phyloP scores from a whole-genome alignment of 2,888 invertebrate species.

The Iphiclides podalirius region DNA sequence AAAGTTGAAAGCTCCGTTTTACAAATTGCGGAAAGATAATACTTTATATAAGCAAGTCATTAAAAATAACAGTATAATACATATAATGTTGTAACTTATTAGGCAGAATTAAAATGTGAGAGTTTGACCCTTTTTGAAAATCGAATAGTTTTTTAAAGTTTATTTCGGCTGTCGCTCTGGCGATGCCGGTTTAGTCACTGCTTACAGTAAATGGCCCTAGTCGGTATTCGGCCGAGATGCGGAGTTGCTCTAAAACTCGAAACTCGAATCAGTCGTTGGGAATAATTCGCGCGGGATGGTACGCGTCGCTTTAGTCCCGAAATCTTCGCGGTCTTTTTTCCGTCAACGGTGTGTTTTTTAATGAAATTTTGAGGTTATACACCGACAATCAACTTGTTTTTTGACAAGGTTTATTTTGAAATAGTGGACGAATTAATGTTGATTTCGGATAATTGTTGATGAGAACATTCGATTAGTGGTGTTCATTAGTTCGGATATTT shows the following conservation, averaged over 20 bases:
- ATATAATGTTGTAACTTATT: too few relatives aligned
- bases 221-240: background rate
- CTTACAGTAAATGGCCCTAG: background rate
- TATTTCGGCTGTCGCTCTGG: background rate
- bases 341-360: background rate
- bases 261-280: constrained; percentile 1
- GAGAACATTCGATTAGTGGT: background rate
- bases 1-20: background rate
- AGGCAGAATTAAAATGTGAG: too few relatives aligned
- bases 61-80: too few relatives aligned
- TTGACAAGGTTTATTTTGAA: background rate
- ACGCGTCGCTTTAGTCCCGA: background rate
- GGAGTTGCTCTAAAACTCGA: too few relatives aligned
- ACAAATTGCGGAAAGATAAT: too few relatives aligned
- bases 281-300: constrained; percentile 2
- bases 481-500: background rate
- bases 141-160: background rate
- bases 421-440: background rate
- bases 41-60: too few relatives aligned
- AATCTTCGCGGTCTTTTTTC: constrained; percentile 17
- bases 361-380: background rate
- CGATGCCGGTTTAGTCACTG: background rate
- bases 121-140: too few relatives aligned
- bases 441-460: background rate
- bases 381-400: too few relatives aligned